These are phyloP conservation scores for Panthera uncia DNA, from an alignment of 2,113 vertebrate genomes.

Conservation along the genomic window DNA sequence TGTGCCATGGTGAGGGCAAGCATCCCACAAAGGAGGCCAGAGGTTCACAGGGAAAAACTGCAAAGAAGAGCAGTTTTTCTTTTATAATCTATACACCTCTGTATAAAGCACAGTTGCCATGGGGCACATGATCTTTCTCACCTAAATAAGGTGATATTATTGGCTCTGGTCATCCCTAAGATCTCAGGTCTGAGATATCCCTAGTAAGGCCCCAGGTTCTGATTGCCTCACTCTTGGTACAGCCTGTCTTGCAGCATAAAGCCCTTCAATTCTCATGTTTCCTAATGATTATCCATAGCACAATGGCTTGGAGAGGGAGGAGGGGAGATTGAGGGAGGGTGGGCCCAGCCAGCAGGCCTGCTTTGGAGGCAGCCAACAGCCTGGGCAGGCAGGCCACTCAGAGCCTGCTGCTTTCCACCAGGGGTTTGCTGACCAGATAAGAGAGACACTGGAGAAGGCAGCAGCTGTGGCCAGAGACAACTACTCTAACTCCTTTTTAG, in stretches of 20 bases:
- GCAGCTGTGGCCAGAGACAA: slow-evolving; percentile 72
- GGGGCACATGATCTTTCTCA: neutral
- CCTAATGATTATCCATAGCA: neutral
- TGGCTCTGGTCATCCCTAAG: neutral
- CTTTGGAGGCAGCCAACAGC: neutral
- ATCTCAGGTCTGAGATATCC: neutral
- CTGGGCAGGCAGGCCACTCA: slow-evolving; percentile 44
- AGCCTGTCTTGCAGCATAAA: neutral
- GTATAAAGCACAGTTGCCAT: neutral
- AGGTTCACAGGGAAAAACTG: neutral
- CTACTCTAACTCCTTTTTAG: slow-evolving; percentile 61
- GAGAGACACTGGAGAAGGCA: slow-evolving; percentile 62
- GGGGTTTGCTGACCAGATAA: slow-evolving; percentile 62
- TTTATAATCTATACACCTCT: neutral
- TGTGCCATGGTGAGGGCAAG: neutral
- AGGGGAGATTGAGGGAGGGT: neutral
- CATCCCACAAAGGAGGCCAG: neutral
- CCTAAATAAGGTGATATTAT: neutral
- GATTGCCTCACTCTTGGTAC: neutral
- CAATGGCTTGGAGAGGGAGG: neutral
- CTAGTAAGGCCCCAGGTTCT: neutral
- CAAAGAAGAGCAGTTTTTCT: neutral
- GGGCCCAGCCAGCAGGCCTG: neutral
- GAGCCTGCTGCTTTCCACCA: slow-evolving; percentile 60
- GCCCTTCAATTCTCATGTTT: neutral